Percentiles rank a stretch among this genome's conserved stretches.
Evolutionary conservation across 2,888 invertebrate species (phyloP).

Genomic region (Furcula furcula): DNA sequence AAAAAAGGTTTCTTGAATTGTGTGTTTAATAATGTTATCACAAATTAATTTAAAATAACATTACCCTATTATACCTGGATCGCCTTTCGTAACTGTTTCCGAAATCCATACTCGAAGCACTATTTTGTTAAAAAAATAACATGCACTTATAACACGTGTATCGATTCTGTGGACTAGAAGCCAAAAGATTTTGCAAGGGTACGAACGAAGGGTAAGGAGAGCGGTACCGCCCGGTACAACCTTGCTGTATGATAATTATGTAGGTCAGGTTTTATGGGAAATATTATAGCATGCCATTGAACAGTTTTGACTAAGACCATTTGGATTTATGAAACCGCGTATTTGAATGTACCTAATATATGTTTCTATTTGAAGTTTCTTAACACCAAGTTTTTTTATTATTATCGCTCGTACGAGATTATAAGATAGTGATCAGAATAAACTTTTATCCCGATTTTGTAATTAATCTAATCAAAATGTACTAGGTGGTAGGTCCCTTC

Average conservation of each 20-base stretch:
- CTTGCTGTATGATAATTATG: constrained; percentile 27
- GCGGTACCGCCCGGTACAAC: constrained; percentile 49
- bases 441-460: too few relatives aligned
- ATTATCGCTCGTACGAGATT: too few relatives aligned
- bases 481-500: too few relatives aligned
- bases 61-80: constrained; percentile 83
- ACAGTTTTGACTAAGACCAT: neutral
- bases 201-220: constrained; percentile 15
- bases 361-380: too few relatives aligned
- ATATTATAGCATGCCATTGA: constrained; percentile 1
- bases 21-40: too few relatives aligned
- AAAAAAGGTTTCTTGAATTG: too few relatives aligned
- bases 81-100: constrained; percentile 79
- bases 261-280: constrained; percentile 56
- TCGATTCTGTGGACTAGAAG: constrained; percentile 43
- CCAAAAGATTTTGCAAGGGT: constrained; percentile 49
- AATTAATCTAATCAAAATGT: too few relatives aligned
- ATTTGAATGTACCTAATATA: too few relatives aligned
- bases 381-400: too few relatives aligned
- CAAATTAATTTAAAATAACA: constrained; percentile 1
- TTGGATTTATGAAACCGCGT: too few relatives aligned
- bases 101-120: constrained; percentile 66
- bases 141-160: constrained; percentile 42
- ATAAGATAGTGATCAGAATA: too few relatives aligned
- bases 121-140: constrained; percentile 9